phyloP scores from a whole-genome alignment of 2,888 invertebrate genomes.

The Merodon equestris region DNA sequence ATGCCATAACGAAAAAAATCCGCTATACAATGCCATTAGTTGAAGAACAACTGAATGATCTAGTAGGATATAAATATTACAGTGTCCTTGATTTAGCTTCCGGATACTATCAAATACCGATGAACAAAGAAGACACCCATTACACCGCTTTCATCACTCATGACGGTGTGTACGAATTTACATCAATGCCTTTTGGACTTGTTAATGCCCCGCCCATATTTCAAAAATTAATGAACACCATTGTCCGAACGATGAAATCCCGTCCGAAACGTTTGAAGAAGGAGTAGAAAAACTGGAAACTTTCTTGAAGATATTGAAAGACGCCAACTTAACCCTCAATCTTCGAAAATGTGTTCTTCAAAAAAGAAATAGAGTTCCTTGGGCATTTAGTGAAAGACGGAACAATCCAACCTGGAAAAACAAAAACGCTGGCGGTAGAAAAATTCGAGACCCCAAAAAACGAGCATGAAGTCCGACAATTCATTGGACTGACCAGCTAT shows the following conservation, averaged over 20 bases:
- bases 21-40: conserved; percentile 14
- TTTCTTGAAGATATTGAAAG: not conserved
- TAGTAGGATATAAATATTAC: conserved; percentile 22
- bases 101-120: conserved; percentile 29
- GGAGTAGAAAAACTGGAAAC: not conserved
- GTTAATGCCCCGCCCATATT: conserved; percentile 5
- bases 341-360: not conserved
- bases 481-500: not conserved
- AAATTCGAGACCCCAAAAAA: not conserved
- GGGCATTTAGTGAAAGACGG: not conserved
- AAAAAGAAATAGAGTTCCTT: not conserved
- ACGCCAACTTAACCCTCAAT: not conserved
- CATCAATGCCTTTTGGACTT: conserved; percentile 2
- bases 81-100: conserved; percentile 16
- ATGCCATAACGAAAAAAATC: conserved; percentile 5
- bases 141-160: conserved; percentile 7
- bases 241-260: no score
- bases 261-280: no score
- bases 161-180: conserved; percentile 11
- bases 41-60: conserved; percentile 25
- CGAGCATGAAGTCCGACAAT: not conserved
- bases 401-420: not conserved
- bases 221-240: conserved; percentile 16
- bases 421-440: not conserved
- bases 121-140: conserved; percentile 25